These are phyloP conservation scores for Yponomeuta cagnagella DNA, from an alignment of 2,888 invertebrate genomes.

Conservation along the genomic window DNA sequence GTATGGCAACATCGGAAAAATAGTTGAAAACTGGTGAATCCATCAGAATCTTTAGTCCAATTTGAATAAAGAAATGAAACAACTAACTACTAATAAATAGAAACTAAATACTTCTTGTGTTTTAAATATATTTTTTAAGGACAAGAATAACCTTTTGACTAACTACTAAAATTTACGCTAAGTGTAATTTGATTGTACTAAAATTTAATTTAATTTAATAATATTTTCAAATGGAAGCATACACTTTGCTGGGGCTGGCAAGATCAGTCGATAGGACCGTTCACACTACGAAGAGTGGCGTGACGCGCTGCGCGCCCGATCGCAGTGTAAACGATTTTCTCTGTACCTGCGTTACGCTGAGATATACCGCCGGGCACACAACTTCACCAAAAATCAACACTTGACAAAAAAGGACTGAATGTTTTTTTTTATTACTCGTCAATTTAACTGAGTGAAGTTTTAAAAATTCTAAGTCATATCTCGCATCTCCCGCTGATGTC, in stretches of 20 bases:
- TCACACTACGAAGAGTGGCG: not conserved
- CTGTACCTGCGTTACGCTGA: too few species aligned
- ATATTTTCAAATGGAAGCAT: constrained; percentile 41
- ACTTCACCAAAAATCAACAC: too few species aligned
- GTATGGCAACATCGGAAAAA: constrained; percentile 66
- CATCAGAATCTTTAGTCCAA: not conserved
- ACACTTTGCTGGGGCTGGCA: constrained; percentile 38
- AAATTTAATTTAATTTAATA: constrained; percentile 37
- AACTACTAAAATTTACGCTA: constrained; percentile 40
- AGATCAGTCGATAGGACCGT: not conserved
- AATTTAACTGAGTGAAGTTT: not conserved
- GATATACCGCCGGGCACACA: too few species aligned
- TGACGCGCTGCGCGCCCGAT: too few species aligned
- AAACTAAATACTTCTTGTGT: constrained; percentile 40
- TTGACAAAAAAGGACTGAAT: too few species aligned
- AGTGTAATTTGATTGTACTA: constrained; percentile 63
- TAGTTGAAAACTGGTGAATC: constrained; percentile 5
- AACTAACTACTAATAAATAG: constrained; percentile 49
- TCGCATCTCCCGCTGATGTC: too few species aligned
- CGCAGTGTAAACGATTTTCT: too few species aligned
- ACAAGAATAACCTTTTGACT: constrained; percentile 38
- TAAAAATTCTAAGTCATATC: too few species aligned
- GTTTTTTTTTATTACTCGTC: not conserved
- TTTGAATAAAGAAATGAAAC: constrained; percentile 26
- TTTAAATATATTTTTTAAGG: constrained; percentile 32